Evolutionary conservation across 2,888 invertebrate species (phyloP).

Genomic region (Cheilosia vernalis): DNA sequence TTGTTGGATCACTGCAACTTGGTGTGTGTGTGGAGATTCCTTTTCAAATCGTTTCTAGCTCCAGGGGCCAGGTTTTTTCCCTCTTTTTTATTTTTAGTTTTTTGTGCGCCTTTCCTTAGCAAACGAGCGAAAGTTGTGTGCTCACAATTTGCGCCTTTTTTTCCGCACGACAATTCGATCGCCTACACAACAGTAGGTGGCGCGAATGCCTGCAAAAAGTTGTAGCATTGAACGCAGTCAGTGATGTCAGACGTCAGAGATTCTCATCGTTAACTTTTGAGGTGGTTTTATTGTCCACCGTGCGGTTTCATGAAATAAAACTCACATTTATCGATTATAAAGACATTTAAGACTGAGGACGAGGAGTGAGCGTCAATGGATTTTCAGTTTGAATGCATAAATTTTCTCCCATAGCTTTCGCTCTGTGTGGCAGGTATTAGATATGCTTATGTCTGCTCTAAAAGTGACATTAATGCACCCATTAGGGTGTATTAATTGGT

Average conservation of each 20-base stretch:
- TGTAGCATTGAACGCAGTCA: conserved; percentile 33
- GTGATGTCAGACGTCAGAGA: conserved; percentile 3
- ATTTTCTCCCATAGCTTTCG: conserved; percentile 18
- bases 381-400: background rate
- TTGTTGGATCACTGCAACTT: conserved; percentile 11
- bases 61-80: conserved; percentile 48
- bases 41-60: conserved; percentile 52
- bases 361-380: background rate
- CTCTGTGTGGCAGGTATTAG: background rate
- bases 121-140: conserved; percentile 63
- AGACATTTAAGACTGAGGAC: conserved; percentile 19
- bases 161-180: conserved; percentile 62
- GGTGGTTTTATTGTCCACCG: background rate
- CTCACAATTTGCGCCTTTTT: conserved; percentile 39
- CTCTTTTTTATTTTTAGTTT: too few species aligned
- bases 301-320: conserved; percentile 41
- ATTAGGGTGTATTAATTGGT: conserved; percentile 56
- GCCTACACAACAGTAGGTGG: conserved; percentile 56
- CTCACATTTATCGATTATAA: conserved; percentile 19
- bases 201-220: background rate
- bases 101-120: background rate
- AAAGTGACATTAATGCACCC: conserved; percentile 37
- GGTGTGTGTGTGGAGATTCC: conserved; percentile 40
- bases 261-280: conserved; percentile 35
- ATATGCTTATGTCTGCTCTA: background rate